Conservation (phyloP, 2,797 vertebrate genomes). For the Enteromius trimaculatus region DNA sequence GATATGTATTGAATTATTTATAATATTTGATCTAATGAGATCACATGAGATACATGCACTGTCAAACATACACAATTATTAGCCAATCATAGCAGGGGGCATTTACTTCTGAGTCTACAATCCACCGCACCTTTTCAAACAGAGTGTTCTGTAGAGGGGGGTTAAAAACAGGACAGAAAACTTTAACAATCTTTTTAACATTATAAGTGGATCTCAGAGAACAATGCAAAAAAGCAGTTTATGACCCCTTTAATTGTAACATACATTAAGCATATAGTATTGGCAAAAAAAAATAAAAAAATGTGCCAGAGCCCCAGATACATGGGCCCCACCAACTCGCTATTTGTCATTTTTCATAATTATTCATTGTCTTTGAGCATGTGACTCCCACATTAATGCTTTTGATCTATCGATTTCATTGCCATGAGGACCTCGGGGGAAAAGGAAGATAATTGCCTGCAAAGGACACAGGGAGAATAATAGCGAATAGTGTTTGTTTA, state of each 20-base stretch:
- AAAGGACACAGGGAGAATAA: slow-evolving; percentile 35
- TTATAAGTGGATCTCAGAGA: neutral
- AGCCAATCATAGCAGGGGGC: no score
- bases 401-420: slow-evolving; percentile 57
- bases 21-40: no score
- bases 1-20: no score
- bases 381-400: slow-evolving; percentile 46
- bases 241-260: neutral
- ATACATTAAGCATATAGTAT: neutral
- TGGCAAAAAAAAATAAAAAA: neutral
- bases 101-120: neutral
- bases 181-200: neutral
- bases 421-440: slow-evolving; percentile 39
- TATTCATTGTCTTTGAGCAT: slow-evolving; percentile 70
- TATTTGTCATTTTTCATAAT: slow-evolving; percentile 79
- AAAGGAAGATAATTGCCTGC: slow-evolving; percentile 50
- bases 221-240: neutral
- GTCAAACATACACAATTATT: no score
- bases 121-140: neutral
- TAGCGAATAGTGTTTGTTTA: slow-evolving; percentile 45
- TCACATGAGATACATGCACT: no score
- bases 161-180: no score
- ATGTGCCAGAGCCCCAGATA: slow-evolving; percentile 25
- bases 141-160: neutral
- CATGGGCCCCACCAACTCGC: slow-evolving; percentile 58